Evolutionary conservation across 2,888 invertebrate genomes (phyloP), one percentile per base, ranked within the genome.

Genomic region (Diaprepes abbreviatus): DNA sequence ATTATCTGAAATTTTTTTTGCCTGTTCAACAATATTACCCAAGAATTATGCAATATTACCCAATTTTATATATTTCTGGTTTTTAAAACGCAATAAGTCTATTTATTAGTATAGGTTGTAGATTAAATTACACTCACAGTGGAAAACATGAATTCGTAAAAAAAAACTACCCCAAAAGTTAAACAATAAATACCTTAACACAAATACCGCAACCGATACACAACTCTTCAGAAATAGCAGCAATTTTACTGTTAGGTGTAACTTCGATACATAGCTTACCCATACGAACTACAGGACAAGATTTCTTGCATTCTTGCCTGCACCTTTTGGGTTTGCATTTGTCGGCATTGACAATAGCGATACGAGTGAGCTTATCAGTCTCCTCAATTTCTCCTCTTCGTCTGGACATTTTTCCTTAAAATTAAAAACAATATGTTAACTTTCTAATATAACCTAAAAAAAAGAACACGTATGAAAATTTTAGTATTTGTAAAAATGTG

Each of bases 171-270:
- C n/a, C n/a, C 9, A 35, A 35, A n/a, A n/a, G n/a, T n/a, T 16
- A 36, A 6, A 38, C 21, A 19, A 12, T 43, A 28, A 7, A 21
- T 85, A 96, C 97, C 92, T 98, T 98, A 68, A 97, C 95, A 88
- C 98, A 99, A 80, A 99, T 99, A 91, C 98, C 98, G 86, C 98
- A 99, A 79, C 98, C 98, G 79, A 99, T 99, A 85, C 98, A 99
- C 3, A 99, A 87, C 84, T 98, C 97, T 86, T 99, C 99, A 50
- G 98, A 98, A 82, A 99, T 95, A 43, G 93, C 91, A 36, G 98
- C 97, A 77, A 98, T 96, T 87, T 98, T 98, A 80, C 94, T 96
- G 79, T 95, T 94, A 9, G 97, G 93, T 45, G 92, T 91, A 40
- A 99, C 99, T 88, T 99, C 98, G 80, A 99, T 99, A 84, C 99